Percentiles rank a stretch among this genome's conserved stretches.
These are phyloP conservation scores for Biston betularia DNA, from an alignment of 2,888 invertebrate genomes.

Conservation along the genomic window DNA sequence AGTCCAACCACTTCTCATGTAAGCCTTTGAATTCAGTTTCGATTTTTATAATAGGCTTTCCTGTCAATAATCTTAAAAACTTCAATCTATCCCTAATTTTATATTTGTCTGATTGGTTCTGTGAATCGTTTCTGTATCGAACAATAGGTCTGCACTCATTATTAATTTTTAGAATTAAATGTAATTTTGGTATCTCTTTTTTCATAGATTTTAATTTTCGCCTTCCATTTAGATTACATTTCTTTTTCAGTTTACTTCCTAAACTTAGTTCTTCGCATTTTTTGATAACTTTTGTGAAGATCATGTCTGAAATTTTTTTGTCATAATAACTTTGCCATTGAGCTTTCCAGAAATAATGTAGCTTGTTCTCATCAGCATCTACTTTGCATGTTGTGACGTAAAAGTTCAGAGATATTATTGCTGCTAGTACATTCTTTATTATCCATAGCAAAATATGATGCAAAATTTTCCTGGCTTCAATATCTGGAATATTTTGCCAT, in stretches of 20 bases:
- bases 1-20: conserved; percentile 64
- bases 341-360: conserved; percentile 75
- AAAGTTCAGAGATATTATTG: conserved; percentile 75
- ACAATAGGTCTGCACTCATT: conserved; percentile 75
- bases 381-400: conserved; percentile 78
- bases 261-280: conserved; percentile 62
- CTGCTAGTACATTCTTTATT: conserved; percentile 64
- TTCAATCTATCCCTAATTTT: conserved; percentile 70
- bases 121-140: conserved; percentile 64
- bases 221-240: conserved; percentile 53
- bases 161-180: conserved; percentile 71
- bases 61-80: conserved; percentile 63
- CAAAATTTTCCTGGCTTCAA: conserved; percentile 51
- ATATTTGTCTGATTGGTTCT: conserved; percentile 60
- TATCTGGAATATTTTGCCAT: conserved; percentile 56
- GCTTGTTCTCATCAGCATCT: conserved; percentile 74
- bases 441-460: conserved; percentile 64
- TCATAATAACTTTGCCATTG: conserved; percentile 81
- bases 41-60: conserved; percentile 57
- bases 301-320: conserved; percentile 66
- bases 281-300: conserved; percentile 61
- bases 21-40: conserved; percentile 64
- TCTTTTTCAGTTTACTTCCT: conserved; percentile 61
- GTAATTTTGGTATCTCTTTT: conserved; percentile 72
- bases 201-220: conserved; percentile 56